Conservation (phyloP, 37 sponge, comb jelly and placozoan genomes). For the Halichondria panicea region DNA sequence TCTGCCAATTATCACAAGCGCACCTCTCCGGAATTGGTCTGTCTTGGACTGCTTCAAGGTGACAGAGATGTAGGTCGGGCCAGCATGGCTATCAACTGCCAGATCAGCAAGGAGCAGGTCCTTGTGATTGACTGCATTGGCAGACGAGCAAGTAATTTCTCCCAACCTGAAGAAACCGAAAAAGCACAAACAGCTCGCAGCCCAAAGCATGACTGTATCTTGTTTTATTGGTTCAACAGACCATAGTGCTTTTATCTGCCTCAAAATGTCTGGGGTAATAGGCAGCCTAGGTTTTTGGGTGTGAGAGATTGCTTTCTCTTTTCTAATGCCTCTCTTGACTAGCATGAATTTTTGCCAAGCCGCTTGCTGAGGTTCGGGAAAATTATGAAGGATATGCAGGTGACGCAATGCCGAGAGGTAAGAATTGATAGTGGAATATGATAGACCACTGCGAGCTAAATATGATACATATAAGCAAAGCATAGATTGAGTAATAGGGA, state of each 20-base stretch:
- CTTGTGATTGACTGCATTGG: background rate
- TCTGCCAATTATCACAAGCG: constrained; percentile 13
- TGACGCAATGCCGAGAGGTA: constrained; percentile 57
- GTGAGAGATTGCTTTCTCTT: background rate
- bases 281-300: no score
- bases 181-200: constrained; percentile 15
- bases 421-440: constrained; percentile 47
- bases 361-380: constrained; percentile 30
- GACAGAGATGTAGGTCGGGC: background rate
- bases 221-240: no score
- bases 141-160: constrained; percentile 1
- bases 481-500: constrained; percentile 35
- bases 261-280: no score
- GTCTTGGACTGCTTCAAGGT: constrained; percentile 30
- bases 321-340: constrained; percentile 48
- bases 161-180: constrained; percentile 45
- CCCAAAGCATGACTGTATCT: no score
- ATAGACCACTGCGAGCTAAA: constrained; percentile 16
- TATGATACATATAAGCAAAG: constrained; percentile 33
- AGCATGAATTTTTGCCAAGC: constrained; percentile 33
- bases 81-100: background rate
- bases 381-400: constrained; percentile 33
- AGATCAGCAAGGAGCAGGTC: constrained; percentile 11
- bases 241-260: no score
- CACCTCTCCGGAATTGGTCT: constrained; percentile 46